Percentiles rank a stretch among this genome's conserved stretches.
Evolutionary conservation across 2,113 vertebrate species (phyloP).

Genomic region (Osmerus eperlanus): DNA sequence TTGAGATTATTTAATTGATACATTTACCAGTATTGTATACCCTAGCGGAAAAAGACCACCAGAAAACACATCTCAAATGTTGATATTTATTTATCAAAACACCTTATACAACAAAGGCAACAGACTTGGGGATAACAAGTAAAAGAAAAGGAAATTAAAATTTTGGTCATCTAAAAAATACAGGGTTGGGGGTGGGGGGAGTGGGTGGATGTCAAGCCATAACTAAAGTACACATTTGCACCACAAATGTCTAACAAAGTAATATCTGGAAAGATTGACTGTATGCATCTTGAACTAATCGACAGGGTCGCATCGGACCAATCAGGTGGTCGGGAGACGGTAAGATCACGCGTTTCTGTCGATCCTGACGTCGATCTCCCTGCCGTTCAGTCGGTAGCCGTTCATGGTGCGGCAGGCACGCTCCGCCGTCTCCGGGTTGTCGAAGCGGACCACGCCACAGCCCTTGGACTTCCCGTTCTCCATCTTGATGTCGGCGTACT

Average conservation of each 20-base stretch:
- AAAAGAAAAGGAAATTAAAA: constrained; percentile 47
- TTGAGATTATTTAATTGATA: no score
- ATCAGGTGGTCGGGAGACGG: constrained; percentile 30
- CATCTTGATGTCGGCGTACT: constrained; percentile 97
- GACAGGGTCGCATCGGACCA: constrained; percentile 11
- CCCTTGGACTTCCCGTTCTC: constrained; percentile 99
- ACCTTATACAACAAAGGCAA: constrained; percentile 60
- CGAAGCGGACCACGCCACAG: constrained; percentile 93
- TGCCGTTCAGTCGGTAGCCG: constrained; percentile 87
- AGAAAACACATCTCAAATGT: constrained; percentile 19
- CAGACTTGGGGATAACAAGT: constrained; percentile 40
- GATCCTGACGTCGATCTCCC: constrained; percentile 95
- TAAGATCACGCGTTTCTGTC: constrained; percentile 88
- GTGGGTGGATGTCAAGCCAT: neutral
- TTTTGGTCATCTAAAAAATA: constrained; percentile 70
- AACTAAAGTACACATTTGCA: constrained; percentile 54
- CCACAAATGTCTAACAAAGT: constrained; percentile 52
- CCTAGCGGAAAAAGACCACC: neutral
- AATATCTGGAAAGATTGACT: constrained; percentile 16
- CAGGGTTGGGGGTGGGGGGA: constrained; percentile 11
- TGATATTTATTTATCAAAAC: constrained; percentile 73
- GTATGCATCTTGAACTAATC: constrained; percentile 4
- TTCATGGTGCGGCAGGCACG: constrained; percentile 95
- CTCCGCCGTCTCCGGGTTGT: constrained; percentile 91
- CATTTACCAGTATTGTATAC: neutral